These are phyloP conservation scores for Mesorhabditis sp. DNA, from an alignment of 2,888 invertebrate species.

Conservation along the genomic window DNA sequence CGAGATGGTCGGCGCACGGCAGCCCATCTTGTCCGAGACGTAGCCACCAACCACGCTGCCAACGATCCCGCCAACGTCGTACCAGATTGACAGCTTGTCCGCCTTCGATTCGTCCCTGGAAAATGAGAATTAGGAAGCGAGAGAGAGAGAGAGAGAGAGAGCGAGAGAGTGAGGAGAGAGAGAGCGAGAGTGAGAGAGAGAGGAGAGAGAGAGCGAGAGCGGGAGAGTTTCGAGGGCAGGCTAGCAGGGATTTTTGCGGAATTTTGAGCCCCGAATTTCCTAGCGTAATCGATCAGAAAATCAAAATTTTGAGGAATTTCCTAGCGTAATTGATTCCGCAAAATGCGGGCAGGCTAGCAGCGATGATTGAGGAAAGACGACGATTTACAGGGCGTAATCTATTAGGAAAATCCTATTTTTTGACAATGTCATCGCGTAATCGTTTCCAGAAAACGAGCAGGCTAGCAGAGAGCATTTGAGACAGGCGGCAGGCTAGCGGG, in stretches of 20 bases:
- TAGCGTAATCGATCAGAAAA: constrained; percentile 27
- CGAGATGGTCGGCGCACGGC: constrained; percentile 50
- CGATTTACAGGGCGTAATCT: no score
- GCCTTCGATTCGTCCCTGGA: constrained; percentile 40
- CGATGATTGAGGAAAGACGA: no score
- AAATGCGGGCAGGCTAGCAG: no score
- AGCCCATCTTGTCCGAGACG: constrained; percentile 51
- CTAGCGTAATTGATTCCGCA: constrained; percentile 34
- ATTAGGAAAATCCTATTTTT: no score
- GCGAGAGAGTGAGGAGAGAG: not conserved
- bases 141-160: not conserved
- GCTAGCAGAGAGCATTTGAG: no score
- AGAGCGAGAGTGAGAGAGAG: not conserved
- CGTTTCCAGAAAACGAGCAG: no score
- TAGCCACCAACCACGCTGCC: constrained; percentile 57
- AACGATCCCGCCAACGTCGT: constrained; percentile 63
- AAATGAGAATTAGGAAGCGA: not conserved
- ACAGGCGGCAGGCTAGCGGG: no score
- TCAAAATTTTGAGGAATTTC: constrained; percentile 30
- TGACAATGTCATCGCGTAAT: no score
- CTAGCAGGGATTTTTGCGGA: no score
- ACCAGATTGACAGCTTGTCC: constrained; percentile 62
- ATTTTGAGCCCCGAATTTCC: constrained; percentile 37
- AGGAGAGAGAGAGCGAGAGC: no score
- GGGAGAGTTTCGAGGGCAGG: no score